Evolutionary conservation across 2,797 vertebrate species (phyloP).

Genomic region (Amphiprion clarkii): DNA sequence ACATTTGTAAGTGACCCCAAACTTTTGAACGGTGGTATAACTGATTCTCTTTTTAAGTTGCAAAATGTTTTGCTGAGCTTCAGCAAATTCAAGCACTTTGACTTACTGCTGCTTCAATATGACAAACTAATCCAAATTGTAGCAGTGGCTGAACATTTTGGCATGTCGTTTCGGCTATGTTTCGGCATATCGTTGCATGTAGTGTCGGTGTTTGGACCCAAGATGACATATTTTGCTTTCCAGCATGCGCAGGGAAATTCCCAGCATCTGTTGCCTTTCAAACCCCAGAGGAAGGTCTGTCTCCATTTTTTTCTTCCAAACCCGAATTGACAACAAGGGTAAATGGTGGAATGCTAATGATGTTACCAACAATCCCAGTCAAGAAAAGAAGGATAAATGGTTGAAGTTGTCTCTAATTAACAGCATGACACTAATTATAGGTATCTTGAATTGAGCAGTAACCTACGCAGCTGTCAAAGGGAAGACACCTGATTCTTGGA

Average conservation of each 20-base stretch:
- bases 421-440: constrained; percentile 85
- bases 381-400: constrained; percentile 71
- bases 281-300: constrained; percentile 48
- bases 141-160: constrained; percentile 3
- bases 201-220: constrained; percentile 14
- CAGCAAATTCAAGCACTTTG: constrained; percentile 8
- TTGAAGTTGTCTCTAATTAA: constrained; percentile 85
- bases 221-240: constrained; percentile 39
- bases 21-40: too few species aligned
- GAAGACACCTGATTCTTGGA: constrained; percentile 86
- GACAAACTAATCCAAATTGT: not conserved
- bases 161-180: not conserved
- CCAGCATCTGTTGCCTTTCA: constrained; percentile 63
- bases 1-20: too few species aligned
- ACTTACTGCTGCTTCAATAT: not conserved
- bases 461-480: constrained; percentile 84
- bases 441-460: constrained; percentile 86
- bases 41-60: constrained; percentile 4
- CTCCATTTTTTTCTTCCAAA: constrained; percentile 48
- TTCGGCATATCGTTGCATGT: constrained; percentile 9
- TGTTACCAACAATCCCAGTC: constrained; percentile 61
- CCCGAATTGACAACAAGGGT: constrained; percentile 49
- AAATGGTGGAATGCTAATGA: constrained; percentile 67
- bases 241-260: constrained; percentile 47
- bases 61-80: not conserved